A percentile compares a stretch with the other conserved stretches of the same genome.
phyloP scores from a whole-genome alignment of 2,888 invertebrate species.

The Tuberolachnus salignus region DNA sequence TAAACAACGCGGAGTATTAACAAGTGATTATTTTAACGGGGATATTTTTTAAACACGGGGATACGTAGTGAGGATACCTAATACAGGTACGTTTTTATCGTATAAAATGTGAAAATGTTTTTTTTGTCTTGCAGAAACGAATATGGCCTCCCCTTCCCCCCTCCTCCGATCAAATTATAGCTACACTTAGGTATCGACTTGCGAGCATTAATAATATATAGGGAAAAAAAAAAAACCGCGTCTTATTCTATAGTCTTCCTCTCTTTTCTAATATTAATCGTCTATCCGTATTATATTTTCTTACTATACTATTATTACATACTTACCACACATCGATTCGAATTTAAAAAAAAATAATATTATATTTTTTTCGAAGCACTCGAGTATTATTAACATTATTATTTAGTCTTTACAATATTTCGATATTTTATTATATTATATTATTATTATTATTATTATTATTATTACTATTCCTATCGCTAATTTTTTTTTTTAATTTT shows the following conservation, averaged over 20 bases:
- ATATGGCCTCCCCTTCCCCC: no score
- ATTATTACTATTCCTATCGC: background rate
- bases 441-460: slow-evolving; percentile 10
- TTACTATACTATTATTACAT: slow-evolving; percentile 18
- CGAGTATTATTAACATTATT: background rate
- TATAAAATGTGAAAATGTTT: no score
- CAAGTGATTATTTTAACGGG: no score
- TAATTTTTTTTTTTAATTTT: slow-evolving; percentile 8
- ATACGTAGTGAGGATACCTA: no score
- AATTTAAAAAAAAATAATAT: slow-evolving; percentile 47
- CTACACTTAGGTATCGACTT: no score
- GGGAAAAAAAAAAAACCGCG: no score
- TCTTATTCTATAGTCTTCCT: slow-evolving; percentile 12
- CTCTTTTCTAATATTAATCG: slow-evolving; percentile 11
- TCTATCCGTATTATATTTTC: slow-evolving; percentile 34
- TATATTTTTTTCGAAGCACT: slow-evolving; percentile 44
- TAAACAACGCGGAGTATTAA: no score
- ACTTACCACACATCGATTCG: slow-evolving; percentile 25
- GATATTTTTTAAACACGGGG: no score
- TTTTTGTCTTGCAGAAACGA: background rate
- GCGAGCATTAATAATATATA: no score
- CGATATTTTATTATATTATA: slow-evolving; percentile 35
- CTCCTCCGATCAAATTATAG: no score
- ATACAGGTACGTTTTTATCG: no score
- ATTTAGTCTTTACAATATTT: slow-evolving; percentile 33